Evolutionary conservation across 2,113 vertebrate genomes (phyloP).

Genomic region (Fregata magnificens): DNA sequence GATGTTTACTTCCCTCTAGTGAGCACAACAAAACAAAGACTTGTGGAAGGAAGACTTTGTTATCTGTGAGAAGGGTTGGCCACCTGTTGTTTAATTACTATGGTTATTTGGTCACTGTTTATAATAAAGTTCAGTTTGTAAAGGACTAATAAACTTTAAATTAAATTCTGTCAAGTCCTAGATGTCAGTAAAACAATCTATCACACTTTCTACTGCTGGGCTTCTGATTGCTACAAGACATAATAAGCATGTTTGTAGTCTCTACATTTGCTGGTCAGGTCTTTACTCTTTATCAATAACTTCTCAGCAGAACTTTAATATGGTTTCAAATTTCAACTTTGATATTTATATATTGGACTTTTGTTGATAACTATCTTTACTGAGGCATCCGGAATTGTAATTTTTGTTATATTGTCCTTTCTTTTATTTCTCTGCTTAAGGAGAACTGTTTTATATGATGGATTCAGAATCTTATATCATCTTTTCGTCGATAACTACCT

Average conservation of each 20-base stretch:
- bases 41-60: neutral
- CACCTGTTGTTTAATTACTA: constrained; percentile 1
- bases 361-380: neutral
- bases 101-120: neutral
- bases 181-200: neutral
- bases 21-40: neutral
- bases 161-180: neutral
- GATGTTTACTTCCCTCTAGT: neutral
- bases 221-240: neutral
- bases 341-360: neutral
- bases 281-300: neutral
- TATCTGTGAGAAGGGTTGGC: neutral
- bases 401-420: neutral
- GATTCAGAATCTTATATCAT: neutral
- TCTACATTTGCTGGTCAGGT: neutral
- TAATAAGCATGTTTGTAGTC: neutral
- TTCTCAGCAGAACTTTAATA: neutral
- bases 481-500: neutral
- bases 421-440: neutral
- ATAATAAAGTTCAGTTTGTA: neutral
- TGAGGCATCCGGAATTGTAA: neutral
- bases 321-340: neutral
- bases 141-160: neutral
- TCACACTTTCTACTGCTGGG: neutral
- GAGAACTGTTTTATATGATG: neutral